These are phyloP conservation scores for Pangasius krempfi DNA, from an alignment of 2,797 vertebrate species.

Conservation along the genomic window DNA sequence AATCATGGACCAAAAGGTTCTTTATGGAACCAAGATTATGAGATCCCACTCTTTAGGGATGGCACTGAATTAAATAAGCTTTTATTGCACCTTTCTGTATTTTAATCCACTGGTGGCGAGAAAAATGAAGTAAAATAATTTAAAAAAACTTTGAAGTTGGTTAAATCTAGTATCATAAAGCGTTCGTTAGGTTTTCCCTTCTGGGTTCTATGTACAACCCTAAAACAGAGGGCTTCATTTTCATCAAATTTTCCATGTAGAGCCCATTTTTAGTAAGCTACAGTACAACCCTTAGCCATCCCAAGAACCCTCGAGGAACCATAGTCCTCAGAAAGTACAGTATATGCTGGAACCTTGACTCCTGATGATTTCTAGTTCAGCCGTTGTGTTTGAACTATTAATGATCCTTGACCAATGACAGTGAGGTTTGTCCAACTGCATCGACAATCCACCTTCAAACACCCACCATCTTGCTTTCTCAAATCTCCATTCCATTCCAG, in stretches of 20 bases:
- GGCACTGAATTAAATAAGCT: not conserved
- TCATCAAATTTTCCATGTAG: not conserved
- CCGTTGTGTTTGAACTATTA: not conserved
- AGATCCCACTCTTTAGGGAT: not conserved
- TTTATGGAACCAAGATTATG: not conserved
- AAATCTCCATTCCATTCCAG: not conserved
- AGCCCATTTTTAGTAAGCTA: not conserved
- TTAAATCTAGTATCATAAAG: not conserved
- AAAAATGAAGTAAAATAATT: not conserved
- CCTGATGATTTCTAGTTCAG: not conserved
- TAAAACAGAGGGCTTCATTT: not conserved
- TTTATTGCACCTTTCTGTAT: not conserved
- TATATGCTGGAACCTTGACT: not conserved
- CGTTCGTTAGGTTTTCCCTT: not conserved
- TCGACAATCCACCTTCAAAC: constrained; percentile 53
- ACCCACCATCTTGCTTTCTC: not conserved
- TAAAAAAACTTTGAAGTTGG: too few species aligned
- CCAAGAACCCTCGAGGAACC: not conserved
- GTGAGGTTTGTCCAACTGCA: constrained; percentile 41
- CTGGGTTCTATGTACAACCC: not conserved
- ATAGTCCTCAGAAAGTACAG: not conserved
- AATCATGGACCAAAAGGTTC: not conserved
- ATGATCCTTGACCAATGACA: not conserved
- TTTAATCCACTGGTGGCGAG: not conserved
- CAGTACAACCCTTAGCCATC: not conserved